Percentiles rank a stretch among this genome's conserved stretches.
These are phyloP conservation scores for Hypotaenidia okinawae DNA, from an alignment of 2,797 vertebrate species.

Conservation along the genomic window DNA sequence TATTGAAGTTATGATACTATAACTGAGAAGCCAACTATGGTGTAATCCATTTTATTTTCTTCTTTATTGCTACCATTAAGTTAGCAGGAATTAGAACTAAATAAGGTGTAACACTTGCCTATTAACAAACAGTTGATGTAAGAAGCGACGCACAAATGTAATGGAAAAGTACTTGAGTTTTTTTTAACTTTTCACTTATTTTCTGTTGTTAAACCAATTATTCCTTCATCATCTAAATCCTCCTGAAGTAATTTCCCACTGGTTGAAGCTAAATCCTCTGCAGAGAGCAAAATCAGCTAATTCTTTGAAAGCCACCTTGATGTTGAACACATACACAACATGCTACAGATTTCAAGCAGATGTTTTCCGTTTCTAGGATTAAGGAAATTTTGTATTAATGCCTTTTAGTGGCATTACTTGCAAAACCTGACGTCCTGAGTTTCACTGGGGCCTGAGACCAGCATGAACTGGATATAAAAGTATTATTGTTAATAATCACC, in stretches of 20 bases:
- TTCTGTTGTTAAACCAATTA: constrained; percentile 20
- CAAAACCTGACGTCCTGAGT: neutral
- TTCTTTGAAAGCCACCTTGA: constrained; percentile 3
- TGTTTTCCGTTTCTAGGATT: constrained; percentile 25
- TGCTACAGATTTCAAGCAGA: neutral
- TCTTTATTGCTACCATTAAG: neutral
- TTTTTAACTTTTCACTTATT: neutral
- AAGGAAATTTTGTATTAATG: neutral
- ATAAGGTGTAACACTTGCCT: neutral
- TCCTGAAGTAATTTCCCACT: neutral
- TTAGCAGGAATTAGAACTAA: neutral
- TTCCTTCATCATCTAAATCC: constrained; percentile 5
- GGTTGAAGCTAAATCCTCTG: neutral
- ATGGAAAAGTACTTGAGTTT: neutral
- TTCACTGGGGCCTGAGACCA: neutral
- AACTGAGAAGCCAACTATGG: neutral
- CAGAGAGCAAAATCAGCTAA: constrained; percentile 6
- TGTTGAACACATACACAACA: neutral
- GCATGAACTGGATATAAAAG: neutral
- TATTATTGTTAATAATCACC: neutral
- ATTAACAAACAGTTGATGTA: neutral
- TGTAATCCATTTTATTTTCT: neutral
- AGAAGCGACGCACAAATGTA: neutral
- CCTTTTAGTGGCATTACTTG: neutral
- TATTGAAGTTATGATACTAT: neutral